A percentile compares a stretch with the other conserved stretches of the same genome.
Evolutionary conservation across 2,888 invertebrate species (phyloP).

Genomic region (Mimas tiliae): DNA sequence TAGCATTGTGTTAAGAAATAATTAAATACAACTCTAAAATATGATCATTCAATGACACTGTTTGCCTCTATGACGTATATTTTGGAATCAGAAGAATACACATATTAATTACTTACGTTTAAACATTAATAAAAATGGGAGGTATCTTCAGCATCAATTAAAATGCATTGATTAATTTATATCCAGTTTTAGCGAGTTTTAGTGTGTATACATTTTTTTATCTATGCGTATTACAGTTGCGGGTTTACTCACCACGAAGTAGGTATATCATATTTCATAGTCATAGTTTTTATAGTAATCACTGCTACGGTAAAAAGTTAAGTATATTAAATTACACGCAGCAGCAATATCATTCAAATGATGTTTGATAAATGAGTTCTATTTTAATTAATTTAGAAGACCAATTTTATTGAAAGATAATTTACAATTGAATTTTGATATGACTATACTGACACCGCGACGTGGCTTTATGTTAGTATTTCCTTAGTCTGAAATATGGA

Average conservation of each 20-base stretch:
- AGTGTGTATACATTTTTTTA: background rate
- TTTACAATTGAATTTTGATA: background rate
- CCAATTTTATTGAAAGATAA: slow-evolving; percentile 3
- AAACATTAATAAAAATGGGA: too few species aligned
- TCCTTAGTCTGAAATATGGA: background rate
- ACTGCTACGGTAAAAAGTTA: slow-evolving; percentile 17
- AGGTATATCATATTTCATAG: slow-evolving; percentile 24
- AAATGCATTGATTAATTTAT: background rate
- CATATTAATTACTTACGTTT: background rate
- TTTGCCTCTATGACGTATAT: too few species aligned
- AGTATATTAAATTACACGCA: slow-evolving; percentile 22
- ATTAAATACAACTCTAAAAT: too few species aligned
- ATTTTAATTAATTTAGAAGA: slow-evolving; percentile 17
- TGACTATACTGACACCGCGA: background rate
- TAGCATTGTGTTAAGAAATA: too few species aligned
- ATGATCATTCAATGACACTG: too few species aligned
- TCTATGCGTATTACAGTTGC: background rate
- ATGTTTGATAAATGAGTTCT: slow-evolving; percentile 6
- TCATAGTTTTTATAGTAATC: slow-evolving; percentile 19
- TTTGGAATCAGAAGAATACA: too few species aligned
- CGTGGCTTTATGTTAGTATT: background rate
- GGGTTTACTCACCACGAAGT: background rate
- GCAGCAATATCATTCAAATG: background rate
- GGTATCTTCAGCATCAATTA: background rate
- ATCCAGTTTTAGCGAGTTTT: background rate